Percentiles rank a stretch among this genome's conserved stretches.
phyloP scores from a whole-genome alignment of 2,797 vertebrate genomes.

The Sebastes melanostomus region DNA sequence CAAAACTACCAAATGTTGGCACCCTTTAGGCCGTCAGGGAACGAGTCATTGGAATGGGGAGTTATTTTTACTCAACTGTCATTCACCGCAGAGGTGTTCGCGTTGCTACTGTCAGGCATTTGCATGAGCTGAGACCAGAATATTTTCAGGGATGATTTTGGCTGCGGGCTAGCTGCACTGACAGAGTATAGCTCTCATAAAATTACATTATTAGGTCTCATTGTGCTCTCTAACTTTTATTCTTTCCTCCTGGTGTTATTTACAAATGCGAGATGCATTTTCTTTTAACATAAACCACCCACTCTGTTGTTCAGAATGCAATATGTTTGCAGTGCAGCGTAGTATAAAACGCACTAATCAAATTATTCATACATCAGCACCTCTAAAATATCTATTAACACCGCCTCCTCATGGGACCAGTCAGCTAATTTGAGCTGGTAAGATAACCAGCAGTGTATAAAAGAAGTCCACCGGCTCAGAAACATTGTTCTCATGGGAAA shows the following conservation, averaged over 20 bases:
- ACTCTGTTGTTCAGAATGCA: constrained; percentile 11
- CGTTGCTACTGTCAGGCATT: background rate
- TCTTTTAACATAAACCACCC: background rate
- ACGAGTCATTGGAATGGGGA: background rate
- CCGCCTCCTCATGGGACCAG: constrained; percentile 58
- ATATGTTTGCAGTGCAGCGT: constrained; percentile 26
- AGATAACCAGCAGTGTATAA: constrained; percentile 59
- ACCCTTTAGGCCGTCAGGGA: background rate
- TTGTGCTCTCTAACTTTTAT: background rate
- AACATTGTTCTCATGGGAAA: constrained; percentile 75
- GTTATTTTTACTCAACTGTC: constrained; percentile 24
- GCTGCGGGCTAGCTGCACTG: background rate
- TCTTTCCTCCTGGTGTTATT: background rate
- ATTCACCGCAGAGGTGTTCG: background rate
- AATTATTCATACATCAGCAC: constrained; percentile 67
- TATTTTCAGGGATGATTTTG: constrained; percentile 21
- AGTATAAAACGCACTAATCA: constrained; percentile 34
- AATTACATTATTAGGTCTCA: background rate
- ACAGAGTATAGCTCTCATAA: background rate
- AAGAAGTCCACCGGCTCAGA: constrained; percentile 63
- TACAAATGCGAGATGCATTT: background rate
- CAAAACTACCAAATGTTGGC: background rate
- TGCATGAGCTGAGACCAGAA: constrained; percentile 15
- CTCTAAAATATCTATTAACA: constrained; percentile 67
- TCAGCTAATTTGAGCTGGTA: constrained; percentile 58